Base-by-base conservation (phyloP, 2,797 vertebrate species). In the Decapterus maruadsi region DNA sequence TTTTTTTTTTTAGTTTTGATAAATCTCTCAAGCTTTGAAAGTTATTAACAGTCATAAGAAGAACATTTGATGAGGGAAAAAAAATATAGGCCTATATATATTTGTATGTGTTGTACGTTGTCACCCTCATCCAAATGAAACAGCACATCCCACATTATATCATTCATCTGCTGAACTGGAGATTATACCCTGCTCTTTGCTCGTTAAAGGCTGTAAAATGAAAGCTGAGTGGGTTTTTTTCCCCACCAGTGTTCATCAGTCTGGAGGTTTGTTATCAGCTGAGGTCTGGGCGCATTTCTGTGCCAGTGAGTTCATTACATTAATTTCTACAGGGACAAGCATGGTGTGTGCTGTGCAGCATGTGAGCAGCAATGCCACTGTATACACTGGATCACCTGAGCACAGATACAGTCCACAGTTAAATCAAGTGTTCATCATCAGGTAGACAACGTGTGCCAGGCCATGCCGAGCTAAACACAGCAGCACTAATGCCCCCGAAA, bases 261-360 rank as follows among this genome's bases (percentile, higher is more conserved):
- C 1, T 12, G 3, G 46, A 10, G 22, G 20, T 2, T 8, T 31
- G 51, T 61, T n/a, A 40, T 69, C 51, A 62, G 59, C 61, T 72
- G 43, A 11, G 6, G 4, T 34, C 17, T 38, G 48, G 12, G 8
- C 57, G 22, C 43, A 1, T 63, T 57, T 60, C 36, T 64, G 50
- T 65, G 66, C 20, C 69, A 45, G 11, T 42, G 57, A 68, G 53
- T 63, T 76, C 10, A 61, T 43, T 58, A 8, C 12, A 8, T 53
- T 64, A 42, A 54, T 70, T 62, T 45, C 57, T 48, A 22, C 16
- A 22, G 36, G 51, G 36, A 45, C 34, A 14, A 51, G 46, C 6
- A 13, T 19, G 26, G 5, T 3, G 29, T 19, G 20, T 43, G 11
- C 40, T 19, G 20, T 43, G 11, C 40, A 42, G 38, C 38, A 40